Evolutionary conservation across 2,797 vertebrate genomes (phyloP), one percentile per base, ranked within the genome.

Genomic region (Tachyglossus aculeatus): DNA sequence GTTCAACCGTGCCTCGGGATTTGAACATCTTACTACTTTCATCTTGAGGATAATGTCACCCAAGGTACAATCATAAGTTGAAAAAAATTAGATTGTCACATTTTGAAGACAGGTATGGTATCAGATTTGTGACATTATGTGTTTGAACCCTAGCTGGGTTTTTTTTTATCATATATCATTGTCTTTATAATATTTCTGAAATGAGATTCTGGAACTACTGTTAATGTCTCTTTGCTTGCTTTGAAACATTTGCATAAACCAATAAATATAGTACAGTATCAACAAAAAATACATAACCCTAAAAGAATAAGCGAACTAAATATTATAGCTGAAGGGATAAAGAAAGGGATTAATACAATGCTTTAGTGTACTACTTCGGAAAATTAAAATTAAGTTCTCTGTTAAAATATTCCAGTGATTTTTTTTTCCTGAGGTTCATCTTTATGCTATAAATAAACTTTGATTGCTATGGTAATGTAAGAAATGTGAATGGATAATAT

Each of bases 311-410:
- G 6, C 4, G 13, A 76, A 21, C 8, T 44, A 44, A 63, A 63
- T 50, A n/a, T 9, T 43, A 21, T 32, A 29, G 8, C 31, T 3
- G 47, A 79, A 82, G 60, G 43, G 1, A 1, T 67, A 62, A 63
- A 70, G 4, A 9, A 69, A 18, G 29, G 21, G 60, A 58, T 53
- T 57, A 69, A 74, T 38, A 67, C 18, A 77, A 40, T 67, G 4
- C 38, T 31, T 48, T 67, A 41, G 9, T 29, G 7, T 55, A 64
- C 64, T 71, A 37, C 16, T 67, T 69, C 10, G 72, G 43, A 72
- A 72, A 67, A 52, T 70, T 65, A 47, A 32, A 69, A 52, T 61
- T 73, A 48, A 48, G 11, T 40, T 73, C 70, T 51, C 59, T 54
- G 22, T 41, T 50, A 57, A 59, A 80, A 43, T 58, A 74, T 43